These are phyloP conservation scores for Colaptes auratus DNA, from an alignment of 2,113 vertebrate species.

Conservation along the genomic window DNA sequence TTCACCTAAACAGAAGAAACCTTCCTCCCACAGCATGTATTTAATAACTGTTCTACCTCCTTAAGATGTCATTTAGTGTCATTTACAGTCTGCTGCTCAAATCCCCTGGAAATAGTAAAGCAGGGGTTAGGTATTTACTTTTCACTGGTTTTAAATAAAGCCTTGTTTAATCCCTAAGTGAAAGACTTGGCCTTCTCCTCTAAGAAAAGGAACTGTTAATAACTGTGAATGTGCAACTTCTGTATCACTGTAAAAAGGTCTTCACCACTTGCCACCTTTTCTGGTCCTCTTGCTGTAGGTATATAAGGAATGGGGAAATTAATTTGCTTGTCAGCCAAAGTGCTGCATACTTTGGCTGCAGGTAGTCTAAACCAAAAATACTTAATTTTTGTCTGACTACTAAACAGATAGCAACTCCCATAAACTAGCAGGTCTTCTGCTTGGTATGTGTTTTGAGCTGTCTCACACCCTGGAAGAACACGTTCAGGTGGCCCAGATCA, in stretches of 20 bases:
- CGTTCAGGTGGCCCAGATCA: neutral
- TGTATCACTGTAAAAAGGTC: neutral
- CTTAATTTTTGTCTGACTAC: neutral
- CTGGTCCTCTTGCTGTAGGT: neutral
- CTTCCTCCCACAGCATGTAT: neutral
- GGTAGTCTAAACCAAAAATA: neutral
- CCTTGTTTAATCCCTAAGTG: slow-evolving; percentile 26
- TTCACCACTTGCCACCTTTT: neutral
- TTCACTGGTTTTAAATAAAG: slow-evolving; percentile 46
- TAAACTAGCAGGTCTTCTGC: neutral
- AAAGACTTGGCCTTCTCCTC: slow-evolving; percentile 4
- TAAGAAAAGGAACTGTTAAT: slow-evolving; percentile 22
- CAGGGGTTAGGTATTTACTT: slow-evolving; percentile 35
- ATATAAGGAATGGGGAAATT: neutral
- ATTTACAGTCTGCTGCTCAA: slow-evolving; percentile 43
- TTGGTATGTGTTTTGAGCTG: neutral
- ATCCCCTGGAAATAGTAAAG: slow-evolving; percentile 25
- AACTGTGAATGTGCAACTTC: slow-evolving; percentile 6
- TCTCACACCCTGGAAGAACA: neutral
- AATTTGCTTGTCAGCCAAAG: neutral
- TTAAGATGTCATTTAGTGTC: slow-evolving; percentile 45
- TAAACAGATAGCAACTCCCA: neutral
- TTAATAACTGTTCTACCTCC: slow-evolving; percentile 26
- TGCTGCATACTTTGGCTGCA: neutral
- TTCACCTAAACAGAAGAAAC: neutral